Evolutionary conservation across 35 echinoderm and acorn worm genomes (phyloP), one percentile per base, ranked within the genome.

Genomic region (Stichopus chloronotus): DNA sequence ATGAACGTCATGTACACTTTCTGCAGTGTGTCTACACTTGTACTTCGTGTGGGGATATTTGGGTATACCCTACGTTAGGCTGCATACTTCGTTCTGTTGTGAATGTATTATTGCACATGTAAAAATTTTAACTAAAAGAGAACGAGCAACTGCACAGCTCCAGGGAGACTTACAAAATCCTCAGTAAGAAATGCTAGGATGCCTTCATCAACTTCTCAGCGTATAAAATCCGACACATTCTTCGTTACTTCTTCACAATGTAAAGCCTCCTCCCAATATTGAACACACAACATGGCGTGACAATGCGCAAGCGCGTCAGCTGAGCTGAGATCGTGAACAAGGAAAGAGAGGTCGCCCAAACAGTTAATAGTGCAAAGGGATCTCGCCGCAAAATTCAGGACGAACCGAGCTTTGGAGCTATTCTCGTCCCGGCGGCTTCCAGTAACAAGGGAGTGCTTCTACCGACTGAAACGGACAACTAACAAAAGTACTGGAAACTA

Each of bases 221-320:
- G 14, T 55, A 43, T 56, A 55, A 83, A 83, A 83, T 56, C 55
- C 8, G 25, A 83, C 8, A 52, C 55, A 83, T 56, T 83, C 80
- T 56, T 55, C 80, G 55, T 53, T 24, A 52, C 43, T 20, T 56
- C n/a, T 55, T 56, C 7, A 56, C 13, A 55, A 19, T 55, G 43
- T 24, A 9, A 83, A 19, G 80, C 80, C 80, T 83, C 80, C 80
- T 83, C 80, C 80, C 80, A 55, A 52, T 43, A 43, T 43, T 83
- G 80, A 83, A 83, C 43, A 9, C 43, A 83, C 80, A 83, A 83
- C 80, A 83, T 83, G 80, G 80, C 80, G 53, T 83, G 53, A 53
- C 55, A 56, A 16, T 83, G 55, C 80, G 80, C 80, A 83, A 55
- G 80, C 80, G 80, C 52, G 55, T 55, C 80, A 83, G 80, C 80